Percentiles rank a stretch among this genome's conserved stretches.
Evolutionary conservation across 2,113 vertebrate species (phyloP).

Genomic region (Sturnus vulgaris): DNA sequence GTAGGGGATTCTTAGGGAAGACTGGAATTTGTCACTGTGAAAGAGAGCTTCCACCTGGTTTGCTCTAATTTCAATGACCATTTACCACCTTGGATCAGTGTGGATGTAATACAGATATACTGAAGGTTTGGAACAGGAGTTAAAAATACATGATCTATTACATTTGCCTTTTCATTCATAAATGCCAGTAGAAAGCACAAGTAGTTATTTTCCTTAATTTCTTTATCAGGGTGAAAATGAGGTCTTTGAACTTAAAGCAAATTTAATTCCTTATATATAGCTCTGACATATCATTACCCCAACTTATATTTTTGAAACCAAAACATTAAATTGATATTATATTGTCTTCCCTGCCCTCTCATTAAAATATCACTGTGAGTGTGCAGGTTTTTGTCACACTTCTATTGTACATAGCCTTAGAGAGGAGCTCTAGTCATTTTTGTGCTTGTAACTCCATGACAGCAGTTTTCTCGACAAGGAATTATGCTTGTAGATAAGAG

Average conservation of each 20-base stretch:
- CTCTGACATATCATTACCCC: background rate
- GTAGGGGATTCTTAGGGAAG: background rate
- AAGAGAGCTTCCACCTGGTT: background rate
- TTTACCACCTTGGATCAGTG: background rate
- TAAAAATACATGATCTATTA: background rate
- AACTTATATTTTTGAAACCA: background rate
- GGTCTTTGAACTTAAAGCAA: background rate
- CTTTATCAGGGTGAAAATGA: background rate
- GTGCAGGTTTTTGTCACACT: background rate
- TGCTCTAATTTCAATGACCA: background rate
- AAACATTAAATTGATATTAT: background rate
- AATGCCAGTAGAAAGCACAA: background rate
- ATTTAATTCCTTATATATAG: background rate
- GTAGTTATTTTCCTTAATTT: background rate
- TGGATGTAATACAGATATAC: background rate
- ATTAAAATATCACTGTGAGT: background rate
- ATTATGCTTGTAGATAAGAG: background rate
- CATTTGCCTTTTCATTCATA: background rate
- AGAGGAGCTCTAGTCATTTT: background rate
- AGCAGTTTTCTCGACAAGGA: background rate
- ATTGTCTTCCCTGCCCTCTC: background rate
- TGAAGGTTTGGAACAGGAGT: background rate
- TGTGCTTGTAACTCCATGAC: background rate
- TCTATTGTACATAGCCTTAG: background rate
- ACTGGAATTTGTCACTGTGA: background rate